These are phyloP conservation scores for Salvelinus sp. DNA, from an alignment of 2,113 vertebrate species.

Conservation along the genomic window DNA sequence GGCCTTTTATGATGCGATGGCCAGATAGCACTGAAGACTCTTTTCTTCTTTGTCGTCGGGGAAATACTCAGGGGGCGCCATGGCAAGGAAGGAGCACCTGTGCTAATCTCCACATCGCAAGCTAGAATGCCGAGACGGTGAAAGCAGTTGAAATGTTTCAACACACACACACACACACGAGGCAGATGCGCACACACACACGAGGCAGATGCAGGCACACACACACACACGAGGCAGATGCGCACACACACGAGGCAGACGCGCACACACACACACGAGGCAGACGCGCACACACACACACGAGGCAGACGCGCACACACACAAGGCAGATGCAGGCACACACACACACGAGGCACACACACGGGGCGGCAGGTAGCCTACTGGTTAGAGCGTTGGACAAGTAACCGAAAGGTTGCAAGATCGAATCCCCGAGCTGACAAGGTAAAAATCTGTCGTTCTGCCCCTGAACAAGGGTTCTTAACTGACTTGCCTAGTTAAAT, in stretches of 20 bases:
- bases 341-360: too few relatives aligned
- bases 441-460: too few relatives aligned
- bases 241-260: not conserved
- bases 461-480: too few relatives aligned
- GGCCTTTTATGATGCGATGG: not conserved
- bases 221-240: slow-evolving; percentile 25
- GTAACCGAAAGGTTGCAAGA: too few relatives aligned
- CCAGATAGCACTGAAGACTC: not conserved
- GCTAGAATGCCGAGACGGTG: not conserved
- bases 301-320: too few relatives aligned
- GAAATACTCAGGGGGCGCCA: not conserved
- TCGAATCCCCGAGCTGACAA: too few relatives aligned
- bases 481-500: too few relatives aligned
- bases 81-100: slow-evolving; percentile 40
- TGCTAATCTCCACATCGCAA: slow-evolving; percentile 18
- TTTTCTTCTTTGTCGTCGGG: not conserved
- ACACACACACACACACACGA: not conserved
- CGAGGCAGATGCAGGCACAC: not conserved
- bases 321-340: too few relatives aligned
- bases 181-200: not conserved
- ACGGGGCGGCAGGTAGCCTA: too few relatives aligned
- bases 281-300: too few relatives aligned
- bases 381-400: too few relatives aligned
- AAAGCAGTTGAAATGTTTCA: too few relatives aligned
- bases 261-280: not conserved